These are phyloP conservation scores for Loriculus beryllinus DNA, from an alignment of 2,797 vertebrate species.

Conservation along the genomic window DNA sequence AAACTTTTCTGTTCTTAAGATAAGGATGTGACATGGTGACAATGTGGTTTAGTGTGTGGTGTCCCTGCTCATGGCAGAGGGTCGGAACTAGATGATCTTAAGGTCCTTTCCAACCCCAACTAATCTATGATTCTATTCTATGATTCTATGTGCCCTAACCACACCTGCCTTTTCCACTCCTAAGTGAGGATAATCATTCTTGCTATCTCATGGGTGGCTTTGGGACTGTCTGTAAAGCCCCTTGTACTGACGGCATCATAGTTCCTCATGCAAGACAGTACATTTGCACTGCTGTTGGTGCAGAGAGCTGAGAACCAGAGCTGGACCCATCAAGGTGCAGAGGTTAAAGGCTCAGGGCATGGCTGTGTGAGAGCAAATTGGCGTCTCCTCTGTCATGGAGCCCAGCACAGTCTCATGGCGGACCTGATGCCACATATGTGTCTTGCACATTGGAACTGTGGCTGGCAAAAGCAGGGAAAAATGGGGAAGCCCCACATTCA, in stretches of 20 bases:
- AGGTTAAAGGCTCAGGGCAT: neutral
- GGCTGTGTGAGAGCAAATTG: neutral
- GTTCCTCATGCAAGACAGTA: neutral
- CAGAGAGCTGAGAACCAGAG: neutral
- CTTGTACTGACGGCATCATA: too few species aligned
- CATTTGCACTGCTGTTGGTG: neutral
- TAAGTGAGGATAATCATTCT: too few species aligned
- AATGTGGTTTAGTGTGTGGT: neutral
- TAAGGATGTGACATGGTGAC: neutral
- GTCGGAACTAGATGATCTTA: neutral
- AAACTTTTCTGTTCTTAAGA: neutral
- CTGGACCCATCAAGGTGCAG: neutral
- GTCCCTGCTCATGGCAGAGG: neutral
- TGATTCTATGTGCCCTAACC: neutral
- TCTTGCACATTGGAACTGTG: rapidly evolving
- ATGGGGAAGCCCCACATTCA: neutral
- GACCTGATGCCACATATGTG: rapidly evolving
- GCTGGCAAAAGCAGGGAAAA: neutral
- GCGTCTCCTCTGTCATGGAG: neutral
- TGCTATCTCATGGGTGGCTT: neutral
- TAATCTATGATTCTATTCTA: neutral
- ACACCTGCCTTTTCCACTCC: neutral
- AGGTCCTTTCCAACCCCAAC: neutral
- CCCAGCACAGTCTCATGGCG: neutral
- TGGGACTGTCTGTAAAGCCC: neutral